These are phyloP conservation scores for Nannoperca australis DNA, from an alignment of 2,797 vertebrate genomes.

Conservation along the genomic window DNA sequence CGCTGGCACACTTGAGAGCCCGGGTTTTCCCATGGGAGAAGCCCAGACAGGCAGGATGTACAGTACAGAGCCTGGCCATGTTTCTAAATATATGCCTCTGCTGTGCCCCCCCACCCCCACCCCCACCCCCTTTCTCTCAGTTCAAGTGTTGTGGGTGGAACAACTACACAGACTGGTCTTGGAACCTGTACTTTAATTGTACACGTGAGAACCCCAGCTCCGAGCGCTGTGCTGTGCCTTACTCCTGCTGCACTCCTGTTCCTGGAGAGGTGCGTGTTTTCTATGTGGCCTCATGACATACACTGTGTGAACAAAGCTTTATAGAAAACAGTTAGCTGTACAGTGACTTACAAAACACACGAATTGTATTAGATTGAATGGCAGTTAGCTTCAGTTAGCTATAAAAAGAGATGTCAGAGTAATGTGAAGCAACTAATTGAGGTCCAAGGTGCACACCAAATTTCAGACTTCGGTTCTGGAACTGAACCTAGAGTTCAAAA, in stretches of 20 bases:
- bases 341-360: not conserved
- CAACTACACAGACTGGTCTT: constrained; percentile 87
- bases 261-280: constrained; percentile 81
- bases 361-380: not conserved
- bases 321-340: not conserved
- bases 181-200: constrained; percentile 88
- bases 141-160: constrained; percentile 88
- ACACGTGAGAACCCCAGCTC: constrained; percentile 82
- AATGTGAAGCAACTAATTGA: not conserved
- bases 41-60: constrained; percentile 62
- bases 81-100: constrained; percentile 61
- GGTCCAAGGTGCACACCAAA: not conserved
- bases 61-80: constrained; percentile 14
- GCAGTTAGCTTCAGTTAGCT: not conserved
- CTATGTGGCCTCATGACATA: not conserved
- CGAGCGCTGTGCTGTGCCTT: constrained; percentile 84
- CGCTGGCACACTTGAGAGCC: constrained; percentile 50
- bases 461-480: not conserved
- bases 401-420: not conserved
- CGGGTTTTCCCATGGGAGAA: constrained; percentile 55
- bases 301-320: not conserved
- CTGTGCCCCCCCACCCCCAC: not conserved
- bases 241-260: constrained; percentile 85
- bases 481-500: not conserved
- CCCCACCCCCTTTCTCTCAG: constrained; percentile 54